Evolutionary conservation across 1,140 invertebrate species (phyloP).

Genomic region (Papilio machaon): DNA sequence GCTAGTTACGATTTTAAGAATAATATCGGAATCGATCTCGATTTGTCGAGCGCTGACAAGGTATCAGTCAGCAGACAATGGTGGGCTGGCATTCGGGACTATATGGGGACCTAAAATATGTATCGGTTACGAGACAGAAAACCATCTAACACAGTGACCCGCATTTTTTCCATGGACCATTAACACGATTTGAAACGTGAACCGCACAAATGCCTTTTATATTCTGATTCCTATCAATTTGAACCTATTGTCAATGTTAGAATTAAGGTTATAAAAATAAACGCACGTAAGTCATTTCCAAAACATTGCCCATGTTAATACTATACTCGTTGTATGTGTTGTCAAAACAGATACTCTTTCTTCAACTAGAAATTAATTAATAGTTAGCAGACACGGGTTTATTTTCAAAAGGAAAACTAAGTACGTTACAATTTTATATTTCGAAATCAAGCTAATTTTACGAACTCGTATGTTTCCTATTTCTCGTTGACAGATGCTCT

Average conservation of each 20-base stretch:
- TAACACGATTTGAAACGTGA: conserved; percentile 24
- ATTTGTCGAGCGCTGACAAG: conserved; percentile 76
- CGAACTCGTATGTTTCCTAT: too few species aligned
- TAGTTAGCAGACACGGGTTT: too few species aligned
- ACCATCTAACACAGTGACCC: conserved; percentile 31
- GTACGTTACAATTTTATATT: too few species aligned
- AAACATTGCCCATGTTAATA: too few species aligned
- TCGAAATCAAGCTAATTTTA: too few species aligned
- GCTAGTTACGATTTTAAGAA: conserved; percentile 66
- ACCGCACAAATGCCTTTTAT: neutral
- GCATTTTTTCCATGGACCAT: conserved; percentile 29
- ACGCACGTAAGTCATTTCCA: neutral
- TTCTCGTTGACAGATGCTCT: too few species aligned
- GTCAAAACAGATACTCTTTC: too few species aligned
- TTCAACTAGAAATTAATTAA: too few species aligned
- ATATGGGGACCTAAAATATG: conserved; percentile 68
- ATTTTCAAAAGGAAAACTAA: too few species aligned
- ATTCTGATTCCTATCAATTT: conserved; percentile 16
- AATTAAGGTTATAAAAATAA: neutral
- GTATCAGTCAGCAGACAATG: conserved; percentile 75
- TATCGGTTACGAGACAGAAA: conserved; percentile 55
- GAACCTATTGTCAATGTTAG: neutral
- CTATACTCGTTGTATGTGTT: too few species aligned
- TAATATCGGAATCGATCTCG: conserved; percentile 76
- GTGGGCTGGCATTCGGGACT: conserved; percentile 55